Evolutionary conservation across 2,888 invertebrate genomes (phyloP).

Genomic region (Hymenopus coronatus): DNA sequence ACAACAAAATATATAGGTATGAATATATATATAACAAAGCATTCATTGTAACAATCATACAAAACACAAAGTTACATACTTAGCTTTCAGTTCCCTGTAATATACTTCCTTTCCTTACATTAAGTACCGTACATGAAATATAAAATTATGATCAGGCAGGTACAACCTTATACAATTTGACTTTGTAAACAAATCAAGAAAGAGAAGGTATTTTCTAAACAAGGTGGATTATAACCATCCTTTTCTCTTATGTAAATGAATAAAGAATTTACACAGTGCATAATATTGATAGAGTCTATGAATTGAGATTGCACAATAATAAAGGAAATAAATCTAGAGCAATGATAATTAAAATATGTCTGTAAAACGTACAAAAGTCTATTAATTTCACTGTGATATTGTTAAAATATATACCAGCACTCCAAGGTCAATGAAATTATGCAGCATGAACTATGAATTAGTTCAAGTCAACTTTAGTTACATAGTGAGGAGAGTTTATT

Average conservation of each 20-base stretch:
- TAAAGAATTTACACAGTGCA: not conserved
- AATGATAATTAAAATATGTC: not conserved
- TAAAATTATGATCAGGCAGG: not conserved
- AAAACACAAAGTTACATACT: not conserved
- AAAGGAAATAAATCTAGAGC: not conserved
- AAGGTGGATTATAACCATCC: too few species aligned
- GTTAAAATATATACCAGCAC: too few species aligned
- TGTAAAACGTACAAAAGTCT: not conserved
- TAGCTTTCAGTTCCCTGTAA: constrained; percentile 2
- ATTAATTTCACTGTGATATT: too few species aligned
- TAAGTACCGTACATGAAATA: not conserved
- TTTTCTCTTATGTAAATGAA: not conserved
- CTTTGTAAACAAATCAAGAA: too few species aligned
- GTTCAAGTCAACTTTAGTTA: too few species aligned
- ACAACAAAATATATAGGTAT: too few species aligned
- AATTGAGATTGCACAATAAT: not conserved
- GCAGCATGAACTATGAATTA: too few species aligned
- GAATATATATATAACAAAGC: not conserved
- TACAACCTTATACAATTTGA: not conserved
- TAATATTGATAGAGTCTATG: not conserved
- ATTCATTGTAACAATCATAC: not conserved
- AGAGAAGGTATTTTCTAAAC: too few species aligned
- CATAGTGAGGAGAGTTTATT: too few species aligned
- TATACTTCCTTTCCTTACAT: not conserved
- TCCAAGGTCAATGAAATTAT: too few species aligned